Evolutionary conservation across 2,113 vertebrate species (phyloP).

Genomic region (Lichenostomus cassidix): DNA sequence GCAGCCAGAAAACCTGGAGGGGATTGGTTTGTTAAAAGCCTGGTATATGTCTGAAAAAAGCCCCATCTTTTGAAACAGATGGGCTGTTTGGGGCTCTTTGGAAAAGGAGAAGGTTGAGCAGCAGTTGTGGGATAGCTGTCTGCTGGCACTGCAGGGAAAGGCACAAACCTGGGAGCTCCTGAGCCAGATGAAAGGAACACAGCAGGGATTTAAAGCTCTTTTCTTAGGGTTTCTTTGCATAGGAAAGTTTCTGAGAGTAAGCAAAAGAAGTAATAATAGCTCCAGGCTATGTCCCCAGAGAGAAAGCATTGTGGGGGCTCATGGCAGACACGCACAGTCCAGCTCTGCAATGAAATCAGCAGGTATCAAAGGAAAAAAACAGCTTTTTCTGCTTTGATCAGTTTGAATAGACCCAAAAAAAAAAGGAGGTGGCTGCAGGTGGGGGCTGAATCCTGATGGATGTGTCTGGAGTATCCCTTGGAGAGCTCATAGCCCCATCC

Average conservation of each 20-base stretch:
- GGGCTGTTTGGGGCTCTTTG: not conserved
- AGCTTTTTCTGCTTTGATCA: not conserved
- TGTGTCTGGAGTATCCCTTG: not conserved
- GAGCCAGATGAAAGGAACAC: not conserved
- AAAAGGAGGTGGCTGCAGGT: not conserved
- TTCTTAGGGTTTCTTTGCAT: not conserved
- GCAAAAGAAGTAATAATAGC: not conserved
- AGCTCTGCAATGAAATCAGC: not conserved
- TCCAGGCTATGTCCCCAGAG: not conserved
- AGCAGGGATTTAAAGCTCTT: not conserved
- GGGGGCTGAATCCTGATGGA: not conserved
- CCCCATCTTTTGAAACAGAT: not conserved
- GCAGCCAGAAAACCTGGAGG: not conserved
- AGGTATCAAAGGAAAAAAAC: not conserved
- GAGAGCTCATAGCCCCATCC: not conserved
- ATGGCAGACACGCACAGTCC: fast-evolving
- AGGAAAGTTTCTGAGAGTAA: not conserved
- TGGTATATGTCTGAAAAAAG: not conserved
- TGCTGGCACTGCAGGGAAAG: not conserved
- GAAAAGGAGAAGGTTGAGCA: not conserved
- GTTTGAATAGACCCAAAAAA: not conserved
- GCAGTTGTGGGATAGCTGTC: not conserved
- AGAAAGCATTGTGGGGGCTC: not conserved
- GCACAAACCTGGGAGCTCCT: not conserved
- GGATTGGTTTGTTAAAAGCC: not conserved